Evolutionary conservation across 2,888 invertebrate species (phyloP).

Genomic region (Thereva nobilitata): DNA sequence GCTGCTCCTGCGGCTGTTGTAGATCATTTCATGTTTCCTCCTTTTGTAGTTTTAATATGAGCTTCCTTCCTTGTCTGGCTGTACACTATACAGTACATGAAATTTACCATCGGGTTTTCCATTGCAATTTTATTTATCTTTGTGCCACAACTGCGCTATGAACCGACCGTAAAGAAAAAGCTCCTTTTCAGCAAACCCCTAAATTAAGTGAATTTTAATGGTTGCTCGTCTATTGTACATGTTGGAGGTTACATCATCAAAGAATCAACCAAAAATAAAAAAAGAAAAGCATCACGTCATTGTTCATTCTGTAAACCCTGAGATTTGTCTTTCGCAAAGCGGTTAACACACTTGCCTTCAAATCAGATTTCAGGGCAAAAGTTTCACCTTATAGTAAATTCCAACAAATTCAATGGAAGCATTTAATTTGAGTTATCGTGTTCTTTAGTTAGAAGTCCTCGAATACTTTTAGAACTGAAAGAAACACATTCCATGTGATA

Average conservation of each 20-base stretch:
- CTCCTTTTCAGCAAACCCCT: background rate
- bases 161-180: conserved; percentile 7
- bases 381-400: no score
- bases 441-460: no score
- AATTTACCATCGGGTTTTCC: conserved; percentile 8
- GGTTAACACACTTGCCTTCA: no score
- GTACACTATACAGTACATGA: no score
- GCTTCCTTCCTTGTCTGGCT: conserved; percentile 5
- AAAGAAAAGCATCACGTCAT: background rate
- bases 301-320: background rate
- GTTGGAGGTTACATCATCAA: no score
- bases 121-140: conserved; percentile 11
- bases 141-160: conserved; percentile 3
- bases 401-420: no score
- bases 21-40: conserved; percentile 3
- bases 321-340: no score
- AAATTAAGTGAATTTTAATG: conserved; percentile 29
- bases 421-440: no score
- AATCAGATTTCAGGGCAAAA: no score
- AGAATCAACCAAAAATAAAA: background rate
- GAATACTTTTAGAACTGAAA: no score
- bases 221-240: background rate
- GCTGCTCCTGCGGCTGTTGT: conserved; percentile 6
- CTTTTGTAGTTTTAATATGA: conserved; percentile 28
- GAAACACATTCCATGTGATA: no score